Evolutionary conservation across 2,888 invertebrate genomes (phyloP), one percentile per base, ranked within the genome.

Genomic region (Lucinisca nassula): DNA sequence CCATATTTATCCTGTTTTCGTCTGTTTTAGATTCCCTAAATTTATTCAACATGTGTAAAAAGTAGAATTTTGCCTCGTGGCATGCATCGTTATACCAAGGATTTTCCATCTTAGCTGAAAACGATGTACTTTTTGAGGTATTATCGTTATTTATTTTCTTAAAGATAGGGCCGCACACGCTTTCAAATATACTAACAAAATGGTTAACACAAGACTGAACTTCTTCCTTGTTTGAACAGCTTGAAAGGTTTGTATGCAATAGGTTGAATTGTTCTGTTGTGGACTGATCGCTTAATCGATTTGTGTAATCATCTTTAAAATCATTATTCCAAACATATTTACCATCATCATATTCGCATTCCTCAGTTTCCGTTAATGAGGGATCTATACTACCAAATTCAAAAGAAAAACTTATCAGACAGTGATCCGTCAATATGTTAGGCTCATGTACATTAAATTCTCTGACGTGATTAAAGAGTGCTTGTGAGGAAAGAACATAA

Each of bases 341-440:
- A 4, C 17, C 2, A 61, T 12, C 2, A 12, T 61, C 6, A 8
- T 10, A 12, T 30, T 21, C 6, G 45, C 8, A 37, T 72, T 24
- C 27, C 35, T 40, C 35, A 37, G 10, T n/a, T 4, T n/a, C 24
- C 3, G 17, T n/a, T 4, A 1, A 4, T 21, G 17, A n/a, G 24
- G 35, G 2, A 35, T 6, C 10, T 2, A 3, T 4, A 6, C 4
- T 75, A 17, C 49, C 24, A n/a, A 49, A 49, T 6, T n/a, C n/a
- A n/a, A 75, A 8, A 45, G 40, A 24, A 76, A 82, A 82, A 21
- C 67, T 76, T 58, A 76, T 27, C 4, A 67, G 24, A 67, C 82
- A 82, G 40, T 61, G 70, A 35, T 82, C 82, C 8, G 81, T 74
- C 2, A 81, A 58, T 27, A 81, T 81, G 32, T 74, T 81, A 21